phyloP scores from a whole-genome alignment of 2,888 invertebrate species.

The Polymixis lichenea region DNA sequence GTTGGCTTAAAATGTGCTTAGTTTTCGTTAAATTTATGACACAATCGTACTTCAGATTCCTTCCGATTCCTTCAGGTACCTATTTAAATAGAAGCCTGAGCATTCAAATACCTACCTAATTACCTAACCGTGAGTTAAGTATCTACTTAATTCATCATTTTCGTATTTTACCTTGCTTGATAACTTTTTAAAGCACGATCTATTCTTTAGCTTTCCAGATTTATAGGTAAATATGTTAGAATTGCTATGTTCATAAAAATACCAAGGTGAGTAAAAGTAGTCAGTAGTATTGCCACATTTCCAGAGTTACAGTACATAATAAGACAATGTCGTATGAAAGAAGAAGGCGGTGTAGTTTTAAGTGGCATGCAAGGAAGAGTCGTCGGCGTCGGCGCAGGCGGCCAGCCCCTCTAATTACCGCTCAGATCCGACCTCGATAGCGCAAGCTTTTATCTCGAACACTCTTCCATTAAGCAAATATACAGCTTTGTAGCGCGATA shows the following conservation, averaged over 20 bases:
- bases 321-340: conserved; percentile 75
- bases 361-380: conserved; percentile 86
- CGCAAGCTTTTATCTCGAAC: conserved; percentile 88
- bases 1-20: conserved; percentile 8
- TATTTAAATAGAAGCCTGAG: conserved; percentile 7
- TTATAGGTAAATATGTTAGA: conserved; percentile 1
- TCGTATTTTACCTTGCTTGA: background rate
- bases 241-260: background rate
- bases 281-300: conserved; percentile 56
- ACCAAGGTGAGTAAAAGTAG: conserved; percentile 36
- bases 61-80: conserved; percentile 17
- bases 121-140: background rate
- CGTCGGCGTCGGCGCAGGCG: conserved; percentile 66
- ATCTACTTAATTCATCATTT: background rate
- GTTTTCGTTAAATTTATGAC: conserved; percentile 33
- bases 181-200: background rate
- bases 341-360: conserved; percentile 85
- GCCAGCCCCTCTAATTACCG: conserved; percentile 85
- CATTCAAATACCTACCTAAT: background rate
- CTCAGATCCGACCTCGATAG: conserved; percentile 85
- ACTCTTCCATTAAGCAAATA: conserved; percentile 90
- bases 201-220: background rate
- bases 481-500: conserved; percentile 86
- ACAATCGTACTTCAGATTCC: conserved; percentile 4
- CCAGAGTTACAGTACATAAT: conserved; percentile 74